phyloP scores from a whole-genome alignment of 2,113 vertebrate species.

The Gymnogyps californianus region DNA sequence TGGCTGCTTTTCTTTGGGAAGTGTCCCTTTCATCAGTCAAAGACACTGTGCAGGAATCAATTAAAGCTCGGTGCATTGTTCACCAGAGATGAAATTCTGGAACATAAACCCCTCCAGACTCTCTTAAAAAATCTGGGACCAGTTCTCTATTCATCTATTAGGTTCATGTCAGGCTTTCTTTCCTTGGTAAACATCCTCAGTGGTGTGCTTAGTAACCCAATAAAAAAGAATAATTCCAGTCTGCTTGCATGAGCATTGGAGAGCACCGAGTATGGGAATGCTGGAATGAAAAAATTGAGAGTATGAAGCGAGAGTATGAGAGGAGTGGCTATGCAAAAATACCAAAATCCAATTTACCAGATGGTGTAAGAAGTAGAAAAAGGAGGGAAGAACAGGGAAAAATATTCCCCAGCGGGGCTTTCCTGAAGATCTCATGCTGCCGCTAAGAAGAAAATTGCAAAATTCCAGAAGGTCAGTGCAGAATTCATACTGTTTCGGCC shows the following conservation, averaged over 20 bases:
- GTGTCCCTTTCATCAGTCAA: constrained; percentile 52
- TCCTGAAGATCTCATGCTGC: constrained; percentile 3
- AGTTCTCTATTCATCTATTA: constrained; percentile 39
- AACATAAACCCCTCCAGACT: constrained; percentile 36
- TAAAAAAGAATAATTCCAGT: constrained; percentile 42
- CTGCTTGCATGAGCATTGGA: constrained; percentile 9
- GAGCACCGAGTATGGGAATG: neutral
- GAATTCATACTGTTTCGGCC: neutral
- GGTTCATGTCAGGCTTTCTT: constrained; percentile 51
- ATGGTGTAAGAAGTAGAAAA: constrained; percentile 20
- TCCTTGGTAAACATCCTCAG: constrained; percentile 55
- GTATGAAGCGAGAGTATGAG: neutral
- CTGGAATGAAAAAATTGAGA: neutral
- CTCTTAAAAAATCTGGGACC: constrained; percentile 55
- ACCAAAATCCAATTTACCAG: constrained; percentile 31
- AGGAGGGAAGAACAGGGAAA: neutral
- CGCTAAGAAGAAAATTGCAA: constrained; percentile 1
- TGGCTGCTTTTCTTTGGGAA: constrained; percentile 31
- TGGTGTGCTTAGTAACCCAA: constrained; percentile 10
- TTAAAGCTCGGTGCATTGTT: constrained; percentile 43
- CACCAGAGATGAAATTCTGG: constrained; percentile 64
- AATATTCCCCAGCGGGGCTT: neutral
- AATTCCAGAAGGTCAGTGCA: constrained; percentile 8
- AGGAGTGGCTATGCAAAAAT: neutral
- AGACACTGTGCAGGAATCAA: constrained; percentile 66